phyloP scores from a whole-genome alignment of 2,113 vertebrate species.

The Centropristis striata region DNA sequence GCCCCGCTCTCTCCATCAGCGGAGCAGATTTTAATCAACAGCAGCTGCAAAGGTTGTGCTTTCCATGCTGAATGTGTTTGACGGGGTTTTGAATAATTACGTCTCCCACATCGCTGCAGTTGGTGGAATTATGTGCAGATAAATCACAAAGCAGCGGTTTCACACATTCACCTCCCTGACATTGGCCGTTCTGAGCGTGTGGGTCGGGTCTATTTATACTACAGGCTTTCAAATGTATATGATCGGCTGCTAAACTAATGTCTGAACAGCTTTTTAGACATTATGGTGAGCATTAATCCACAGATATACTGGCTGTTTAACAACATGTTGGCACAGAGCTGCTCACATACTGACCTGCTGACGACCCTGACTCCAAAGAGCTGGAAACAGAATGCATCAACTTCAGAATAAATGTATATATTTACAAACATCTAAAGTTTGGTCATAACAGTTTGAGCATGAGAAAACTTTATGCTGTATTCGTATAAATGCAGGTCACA shows the following conservation, averaged over 20 bases:
- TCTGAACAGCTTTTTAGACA: background rate
- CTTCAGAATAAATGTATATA: no score
- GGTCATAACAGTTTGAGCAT: no score
- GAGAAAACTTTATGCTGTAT: no score
- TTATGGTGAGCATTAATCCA: background rate
- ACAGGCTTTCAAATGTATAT: no score
- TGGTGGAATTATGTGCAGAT: slow-evolving; percentile 34
- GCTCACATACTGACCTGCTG: no score
- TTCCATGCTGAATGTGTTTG: slow-evolving; percentile 38
- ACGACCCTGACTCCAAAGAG: no score
- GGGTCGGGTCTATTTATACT: background rate
- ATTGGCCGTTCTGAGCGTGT: background rate
- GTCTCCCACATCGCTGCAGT: slow-evolving; percentile 26
- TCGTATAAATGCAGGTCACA: no score
- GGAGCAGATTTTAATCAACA: slow-evolving; percentile 57
- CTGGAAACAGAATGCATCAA: no score
- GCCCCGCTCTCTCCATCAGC: slow-evolving; percentile 44
- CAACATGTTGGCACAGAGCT: no score
- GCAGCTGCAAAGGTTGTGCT: slow-evolving; percentile 59
- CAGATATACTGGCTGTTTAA: no score
- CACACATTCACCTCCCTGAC: background rate
- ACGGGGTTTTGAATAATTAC: slow-evolving; percentile 49
- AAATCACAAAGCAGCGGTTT: slow-evolving; percentile 31
- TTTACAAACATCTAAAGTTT: no score
- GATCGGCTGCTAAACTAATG: no score